Evolutionary conservation across 30 jellyfish, hydroid and myxozoan genomes (phyloP), one percentile per base, ranked within the genome.

Genomic region (Hydractinia symbiolongicarpus): DNA sequence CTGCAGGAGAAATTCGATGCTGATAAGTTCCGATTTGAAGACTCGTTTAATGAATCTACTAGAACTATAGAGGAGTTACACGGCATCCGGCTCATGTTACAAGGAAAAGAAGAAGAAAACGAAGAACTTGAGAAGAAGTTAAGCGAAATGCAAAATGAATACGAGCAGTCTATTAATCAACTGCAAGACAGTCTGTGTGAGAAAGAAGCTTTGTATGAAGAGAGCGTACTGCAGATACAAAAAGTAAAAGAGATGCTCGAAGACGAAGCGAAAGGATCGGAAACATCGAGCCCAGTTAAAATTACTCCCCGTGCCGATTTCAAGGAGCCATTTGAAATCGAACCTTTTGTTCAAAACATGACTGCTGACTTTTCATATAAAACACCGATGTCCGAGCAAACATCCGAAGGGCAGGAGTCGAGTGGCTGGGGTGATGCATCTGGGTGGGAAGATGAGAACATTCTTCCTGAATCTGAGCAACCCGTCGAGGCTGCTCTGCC

Each of bases 41-140:
- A 56, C 50, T 78, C 86, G 10, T 56, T 55, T 4, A 61, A 78
- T 7, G 86, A 78, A 10, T 56, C 86, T 5, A 78, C 79, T 16
- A 49, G 86, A 78, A 78, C 86, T 61, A 20, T 78, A 11, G 86
- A 78, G 30, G 86, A 78, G 54, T 66, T 78, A 14, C 71, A 78
- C 40, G 21, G 16, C 52, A 14, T 78, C 0, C 58, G 64, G 62
- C 55, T 44, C 1, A n/a, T 78, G 68, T 73, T 78, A 1, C 66
- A 78, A 30, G 86, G 84, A 8, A 5, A 60, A 20, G 86, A 78
- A n/a, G 50, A 56, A 56, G 83, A 57, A 15, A 58, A 58, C 69
- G 19, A 16, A 58, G 69, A 58, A 58, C 17, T 58, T 13, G 69
- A 13, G 2, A 16, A 58, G 69, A 58, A 58, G 19, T 16, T 58